Evolutionary conservation across 2,113 vertebrate species (phyloP).

Genomic region (Myotis lucifugus): DNA sequence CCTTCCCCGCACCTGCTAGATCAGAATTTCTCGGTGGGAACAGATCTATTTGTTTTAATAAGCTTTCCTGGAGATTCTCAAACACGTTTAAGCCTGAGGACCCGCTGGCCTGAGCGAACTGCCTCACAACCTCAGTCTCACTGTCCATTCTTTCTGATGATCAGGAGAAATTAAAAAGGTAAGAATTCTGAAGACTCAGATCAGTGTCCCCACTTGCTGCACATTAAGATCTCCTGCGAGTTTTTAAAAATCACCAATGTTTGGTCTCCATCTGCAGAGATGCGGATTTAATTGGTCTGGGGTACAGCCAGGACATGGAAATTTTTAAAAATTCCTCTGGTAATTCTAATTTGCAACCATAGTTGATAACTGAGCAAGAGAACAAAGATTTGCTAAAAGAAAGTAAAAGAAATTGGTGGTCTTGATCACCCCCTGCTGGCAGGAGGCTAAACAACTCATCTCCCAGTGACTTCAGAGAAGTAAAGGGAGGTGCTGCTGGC

Average conservation of each 20-base stretch:
- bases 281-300: neutral
- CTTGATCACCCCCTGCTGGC: neutral
- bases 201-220: neutral
- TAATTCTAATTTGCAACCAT: neutral
- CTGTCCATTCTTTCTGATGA: neutral
- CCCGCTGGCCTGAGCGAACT: neutral
- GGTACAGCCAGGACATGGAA: neutral
- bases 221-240: neutral
- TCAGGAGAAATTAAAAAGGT: neutral
- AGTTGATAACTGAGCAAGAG: neutral
- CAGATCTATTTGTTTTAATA: no score
- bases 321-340: neutral
- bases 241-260: neutral
- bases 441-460: neutral
- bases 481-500: neutral
- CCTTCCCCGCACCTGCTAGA: no score
- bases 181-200: neutral
- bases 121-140: neutral
- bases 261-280: neutral
- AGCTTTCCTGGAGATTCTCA: neutral
- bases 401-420: neutral
- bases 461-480: neutral
- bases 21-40: neutral
- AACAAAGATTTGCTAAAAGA: neutral
- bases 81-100: neutral